phyloP scores from a whole-genome alignment of 2,113 vertebrate species.

The Poeciliopsis occidentalis region DNA sequence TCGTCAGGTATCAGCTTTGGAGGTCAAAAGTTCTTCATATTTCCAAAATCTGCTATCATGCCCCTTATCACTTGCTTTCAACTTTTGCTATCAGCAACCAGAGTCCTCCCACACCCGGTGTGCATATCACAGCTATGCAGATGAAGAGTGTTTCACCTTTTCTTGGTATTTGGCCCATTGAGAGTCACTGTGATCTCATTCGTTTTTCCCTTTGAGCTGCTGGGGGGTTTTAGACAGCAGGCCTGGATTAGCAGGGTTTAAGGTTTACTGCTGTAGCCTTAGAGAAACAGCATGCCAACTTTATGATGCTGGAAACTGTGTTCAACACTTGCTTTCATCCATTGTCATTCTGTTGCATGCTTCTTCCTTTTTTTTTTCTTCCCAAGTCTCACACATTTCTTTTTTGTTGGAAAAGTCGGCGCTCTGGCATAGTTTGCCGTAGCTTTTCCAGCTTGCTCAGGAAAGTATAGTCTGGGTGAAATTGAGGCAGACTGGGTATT shows the following conservation, averaged over 20 bases:
- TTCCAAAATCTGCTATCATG: too few relatives aligned
- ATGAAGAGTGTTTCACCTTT: slow-evolving; percentile 1
- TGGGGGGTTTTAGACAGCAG: slow-evolving; percentile 29
- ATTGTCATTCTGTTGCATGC: not conserved
- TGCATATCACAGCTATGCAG: not conserved
- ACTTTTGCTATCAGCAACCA: not conserved
- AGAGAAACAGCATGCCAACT: slow-evolving; percentile 43
- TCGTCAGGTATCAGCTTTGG: too few relatives aligned
- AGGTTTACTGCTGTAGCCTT: slow-evolving; percentile 47
- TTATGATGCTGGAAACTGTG: slow-evolving; percentile 3
- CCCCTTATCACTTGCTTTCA: not conserved
- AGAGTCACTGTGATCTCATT: not conserved
- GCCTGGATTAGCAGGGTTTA: slow-evolving; percentile 54
- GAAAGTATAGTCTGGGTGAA: not conserved
- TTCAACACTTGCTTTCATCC: not conserved
- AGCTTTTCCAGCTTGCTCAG: not conserved
- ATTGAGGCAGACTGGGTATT: not conserved
- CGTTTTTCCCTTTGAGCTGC: slow-evolving; percentile 10
- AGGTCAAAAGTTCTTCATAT: too few relatives aligned
- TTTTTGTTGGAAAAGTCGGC: not conserved
- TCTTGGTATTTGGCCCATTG: slow-evolving; percentile 4
- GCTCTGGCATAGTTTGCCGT: not conserved
- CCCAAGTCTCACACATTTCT: not conserved
- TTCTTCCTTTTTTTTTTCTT: not conserved
- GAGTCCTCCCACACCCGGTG: not conserved